Conservation (phyloP, 2,797 vertebrate species). For the Salarias fasciatus region DNA sequence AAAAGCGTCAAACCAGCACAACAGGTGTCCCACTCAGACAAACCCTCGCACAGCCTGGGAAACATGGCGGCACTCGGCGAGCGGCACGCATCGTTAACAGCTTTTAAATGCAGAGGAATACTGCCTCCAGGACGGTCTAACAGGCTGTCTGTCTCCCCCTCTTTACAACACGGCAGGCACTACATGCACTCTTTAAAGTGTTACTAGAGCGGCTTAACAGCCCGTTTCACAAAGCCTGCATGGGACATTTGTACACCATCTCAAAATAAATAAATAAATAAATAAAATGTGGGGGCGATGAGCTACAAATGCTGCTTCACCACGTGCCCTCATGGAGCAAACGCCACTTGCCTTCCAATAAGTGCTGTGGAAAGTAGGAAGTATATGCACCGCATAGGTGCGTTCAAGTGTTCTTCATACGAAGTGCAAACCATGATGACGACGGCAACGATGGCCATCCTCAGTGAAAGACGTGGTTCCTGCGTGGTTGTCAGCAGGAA, state of each 20-base stretch:
- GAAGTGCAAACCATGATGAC: no score
- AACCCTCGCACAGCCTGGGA: constrained; percentile 43
- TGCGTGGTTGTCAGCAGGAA: neutral
- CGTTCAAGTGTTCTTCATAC: no score
- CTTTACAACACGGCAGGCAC: constrained; percentile 59
- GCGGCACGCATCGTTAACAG: constrained; percentile 82
- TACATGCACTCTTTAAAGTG: constrained; percentile 59
- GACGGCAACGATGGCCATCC: constrained; percentile 38
- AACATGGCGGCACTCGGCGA: constrained; percentile 73
- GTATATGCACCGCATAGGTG: neutral
- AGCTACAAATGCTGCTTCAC: constrained; percentile 50
- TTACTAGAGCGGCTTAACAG: constrained; percentile 71
- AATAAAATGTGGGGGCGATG: constrained; percentile 12
- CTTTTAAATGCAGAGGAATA: constrained; percentile 74
- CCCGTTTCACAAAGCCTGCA: constrained; percentile 61
- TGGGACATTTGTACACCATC: constrained; percentile 60
- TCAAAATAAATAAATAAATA: no score
- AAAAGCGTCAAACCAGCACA: no score
- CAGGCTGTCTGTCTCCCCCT: constrained; percentile 45
- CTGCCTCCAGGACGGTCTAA: constrained; percentile 68
- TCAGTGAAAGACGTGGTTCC: constrained; percentile 31
- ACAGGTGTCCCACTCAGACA: constrained; percentile 70
- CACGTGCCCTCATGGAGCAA: no score
- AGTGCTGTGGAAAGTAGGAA: neutral
- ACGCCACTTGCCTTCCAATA: constrained; percentile 38